phyloP scores from a whole-genome alignment of 2,797 vertebrate species.

The Pseudomugil gertrudae region DNA sequence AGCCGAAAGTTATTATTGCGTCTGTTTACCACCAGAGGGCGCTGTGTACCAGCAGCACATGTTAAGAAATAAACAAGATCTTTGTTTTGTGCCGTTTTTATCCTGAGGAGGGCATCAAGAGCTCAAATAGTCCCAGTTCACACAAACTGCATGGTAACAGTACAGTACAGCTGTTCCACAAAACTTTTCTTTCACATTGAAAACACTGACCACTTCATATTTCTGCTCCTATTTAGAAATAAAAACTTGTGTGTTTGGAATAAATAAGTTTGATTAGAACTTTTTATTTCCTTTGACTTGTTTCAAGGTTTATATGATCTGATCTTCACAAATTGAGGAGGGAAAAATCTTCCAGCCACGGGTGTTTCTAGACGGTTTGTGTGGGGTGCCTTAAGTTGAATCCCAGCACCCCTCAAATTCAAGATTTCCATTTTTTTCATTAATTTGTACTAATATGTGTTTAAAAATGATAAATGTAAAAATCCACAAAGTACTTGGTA shows the following conservation, averaged over 20 bases:
- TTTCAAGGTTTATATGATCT: background rate
- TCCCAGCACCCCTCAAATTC: too few relatives aligned
- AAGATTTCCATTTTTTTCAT: too few relatives aligned
- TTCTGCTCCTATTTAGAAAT: background rate
- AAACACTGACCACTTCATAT: background rate
- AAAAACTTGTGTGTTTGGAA: background rate
- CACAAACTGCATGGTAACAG: too few relatives aligned
- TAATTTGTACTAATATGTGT: too few relatives aligned
- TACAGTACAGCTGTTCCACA: conserved; percentile 3
- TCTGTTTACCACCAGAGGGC: conserved; percentile 44
- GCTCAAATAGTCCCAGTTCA: background rate
- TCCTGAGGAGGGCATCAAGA: conserved; percentile 9
- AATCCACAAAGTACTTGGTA: too few relatives aligned
- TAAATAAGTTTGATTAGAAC: background rate
- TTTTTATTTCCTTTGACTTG: background rate
- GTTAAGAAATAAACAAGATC: background rate
- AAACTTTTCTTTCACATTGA: conserved; percentile 1
- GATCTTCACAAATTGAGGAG: too few relatives aligned
- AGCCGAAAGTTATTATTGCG: background rate
- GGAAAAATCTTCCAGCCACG: too few relatives aligned
- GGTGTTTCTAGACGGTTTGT: too few relatives aligned
- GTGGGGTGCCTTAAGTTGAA: too few relatives aligned
- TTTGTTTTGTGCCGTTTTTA: background rate
- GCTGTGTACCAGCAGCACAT: conserved; percentile 17
- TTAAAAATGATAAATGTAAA: too few relatives aligned